phyloP scores from a whole-genome alignment of 2,113 vertebrate species.

The Enhydra lutris region DNA sequence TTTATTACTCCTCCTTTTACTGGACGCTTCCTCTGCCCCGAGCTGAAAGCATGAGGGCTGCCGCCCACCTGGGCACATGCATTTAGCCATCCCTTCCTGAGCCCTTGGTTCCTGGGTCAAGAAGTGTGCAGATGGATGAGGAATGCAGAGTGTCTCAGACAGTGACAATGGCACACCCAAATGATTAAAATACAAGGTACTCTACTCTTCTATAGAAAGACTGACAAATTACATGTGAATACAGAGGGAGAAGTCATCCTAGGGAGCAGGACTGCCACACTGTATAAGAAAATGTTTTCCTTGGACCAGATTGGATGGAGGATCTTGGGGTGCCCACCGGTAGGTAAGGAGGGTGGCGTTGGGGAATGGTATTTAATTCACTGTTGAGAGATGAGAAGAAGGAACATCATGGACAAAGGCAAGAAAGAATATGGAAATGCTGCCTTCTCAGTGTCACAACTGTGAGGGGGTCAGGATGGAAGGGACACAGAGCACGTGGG shows the following conservation, averaged over 20 bases:
- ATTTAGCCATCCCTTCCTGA: not conserved
- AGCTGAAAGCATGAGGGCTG: not conserved
- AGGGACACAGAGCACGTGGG: rapidly evolving
- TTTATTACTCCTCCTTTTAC: not conserved
- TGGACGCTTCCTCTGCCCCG: not conserved
- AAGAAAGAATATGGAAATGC: not conserved
- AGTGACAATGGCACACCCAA: not conserved
- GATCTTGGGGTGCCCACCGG: not conserved
- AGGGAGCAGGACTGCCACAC: no score
- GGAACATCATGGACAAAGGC: no score
- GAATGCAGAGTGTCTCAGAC: not conserved
- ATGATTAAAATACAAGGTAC: not conserved
- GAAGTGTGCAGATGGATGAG: not conserved
- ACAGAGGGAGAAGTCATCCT: no score
- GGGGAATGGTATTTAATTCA: not conserved
- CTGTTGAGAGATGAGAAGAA: not conserved
- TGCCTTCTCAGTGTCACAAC: not conserved
- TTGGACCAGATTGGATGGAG: no score
- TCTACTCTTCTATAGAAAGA: not conserved
- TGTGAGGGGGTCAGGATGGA: rapidly evolving
- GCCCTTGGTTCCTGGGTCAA: not conserved
- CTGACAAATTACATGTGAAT: rapidly evolving
- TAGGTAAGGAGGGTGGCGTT: not conserved
- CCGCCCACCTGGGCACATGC: no score
- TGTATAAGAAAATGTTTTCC: rapidly evolving